Conservation (phyloP, 53 echinoderm and acorn worm species). For the Hippasteria phrygiana region DNA sequence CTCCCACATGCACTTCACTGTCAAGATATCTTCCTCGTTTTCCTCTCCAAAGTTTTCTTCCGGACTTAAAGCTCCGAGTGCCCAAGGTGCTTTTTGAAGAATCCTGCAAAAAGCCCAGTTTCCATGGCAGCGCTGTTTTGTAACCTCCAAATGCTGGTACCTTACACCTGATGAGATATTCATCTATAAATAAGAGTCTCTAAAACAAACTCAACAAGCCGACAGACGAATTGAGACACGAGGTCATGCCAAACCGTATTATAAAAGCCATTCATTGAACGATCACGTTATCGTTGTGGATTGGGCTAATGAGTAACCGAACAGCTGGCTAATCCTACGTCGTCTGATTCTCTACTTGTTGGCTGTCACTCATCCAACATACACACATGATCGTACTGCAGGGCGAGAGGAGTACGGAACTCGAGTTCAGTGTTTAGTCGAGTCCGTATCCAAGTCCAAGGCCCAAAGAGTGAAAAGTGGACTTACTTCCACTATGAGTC, state of each 20-base stretch:
- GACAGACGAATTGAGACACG: neutral
- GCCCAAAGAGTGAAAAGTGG: too few relatives aligned
- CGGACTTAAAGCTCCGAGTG: too few relatives aligned
- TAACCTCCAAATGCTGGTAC: neutral
- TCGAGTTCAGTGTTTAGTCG: too few relatives aligned
- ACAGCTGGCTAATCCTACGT: constrained; percentile 27
- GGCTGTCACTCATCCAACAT: neutral
- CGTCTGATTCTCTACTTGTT: neutral
- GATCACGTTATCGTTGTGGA: neutral
- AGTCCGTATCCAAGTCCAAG: too few relatives aligned
- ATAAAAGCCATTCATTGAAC: constrained; percentile 7
- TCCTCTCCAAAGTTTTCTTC: too few relatives aligned
- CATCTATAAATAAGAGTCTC: neutral
- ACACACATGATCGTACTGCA: too few relatives aligned
- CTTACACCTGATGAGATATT: neutral
- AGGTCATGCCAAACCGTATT: constrained; percentile 31
- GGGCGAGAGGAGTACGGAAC: too few relatives aligned
- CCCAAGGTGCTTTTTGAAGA: too few relatives aligned
- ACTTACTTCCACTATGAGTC: too few relatives aligned
- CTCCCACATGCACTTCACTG: too few relatives aligned
- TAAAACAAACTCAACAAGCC: neutral
- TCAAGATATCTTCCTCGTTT: too few relatives aligned
- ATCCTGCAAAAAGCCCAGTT: too few relatives aligned
- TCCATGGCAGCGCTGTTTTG: neutral
- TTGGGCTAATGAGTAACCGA: constrained; percentile 34